Percentiles rank a stretch among this genome's conserved stretches.
Evolutionary conservation across 2,888 invertebrate species (phyloP).

Genomic region (Netelia virgata): DNA sequence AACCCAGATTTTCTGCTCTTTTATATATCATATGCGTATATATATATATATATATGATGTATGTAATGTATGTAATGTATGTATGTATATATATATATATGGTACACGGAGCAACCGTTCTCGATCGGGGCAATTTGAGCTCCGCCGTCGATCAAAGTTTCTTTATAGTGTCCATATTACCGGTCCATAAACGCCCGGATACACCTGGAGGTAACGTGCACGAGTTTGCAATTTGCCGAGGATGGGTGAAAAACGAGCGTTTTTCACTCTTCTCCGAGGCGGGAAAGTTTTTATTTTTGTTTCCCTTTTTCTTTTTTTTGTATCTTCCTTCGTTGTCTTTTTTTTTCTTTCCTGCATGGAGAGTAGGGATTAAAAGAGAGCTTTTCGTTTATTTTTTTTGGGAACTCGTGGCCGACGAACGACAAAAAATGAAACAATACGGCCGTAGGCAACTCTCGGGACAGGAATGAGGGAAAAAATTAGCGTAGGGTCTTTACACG

Average conservation of each 20-base stretch:
- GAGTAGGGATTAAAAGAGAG: no score
- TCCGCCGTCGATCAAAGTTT: constrained; percentile 6
- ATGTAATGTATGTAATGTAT: no score
- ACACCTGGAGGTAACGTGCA: not conserved
- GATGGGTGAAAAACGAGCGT: not conserved
- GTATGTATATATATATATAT: not conserved
- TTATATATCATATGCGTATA: not conserved
- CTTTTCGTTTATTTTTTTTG: no score
- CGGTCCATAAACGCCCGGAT: not conserved
- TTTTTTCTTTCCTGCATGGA: no score
- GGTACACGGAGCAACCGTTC: not conserved
- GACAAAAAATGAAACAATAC: constrained; percentile 21
- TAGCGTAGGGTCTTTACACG: not conserved
- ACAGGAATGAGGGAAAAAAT: constrained; percentile 4
- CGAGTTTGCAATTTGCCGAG: constrained; percentile 8
- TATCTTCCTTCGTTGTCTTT: no score
- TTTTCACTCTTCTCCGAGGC: no score
- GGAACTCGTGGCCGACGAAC: no score
- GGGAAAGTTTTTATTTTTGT: not conserved
- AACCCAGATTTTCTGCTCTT: constrained; percentile 45
- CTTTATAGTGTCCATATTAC: not conserved
- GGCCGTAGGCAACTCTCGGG: not conserved
- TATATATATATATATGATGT: no score
- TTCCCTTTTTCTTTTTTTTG: not conserved
- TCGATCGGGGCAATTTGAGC: constrained; percentile 25